Conservation (phyloP, 2,797 vertebrate species). For the Phataginus tetradactyla region DNA sequence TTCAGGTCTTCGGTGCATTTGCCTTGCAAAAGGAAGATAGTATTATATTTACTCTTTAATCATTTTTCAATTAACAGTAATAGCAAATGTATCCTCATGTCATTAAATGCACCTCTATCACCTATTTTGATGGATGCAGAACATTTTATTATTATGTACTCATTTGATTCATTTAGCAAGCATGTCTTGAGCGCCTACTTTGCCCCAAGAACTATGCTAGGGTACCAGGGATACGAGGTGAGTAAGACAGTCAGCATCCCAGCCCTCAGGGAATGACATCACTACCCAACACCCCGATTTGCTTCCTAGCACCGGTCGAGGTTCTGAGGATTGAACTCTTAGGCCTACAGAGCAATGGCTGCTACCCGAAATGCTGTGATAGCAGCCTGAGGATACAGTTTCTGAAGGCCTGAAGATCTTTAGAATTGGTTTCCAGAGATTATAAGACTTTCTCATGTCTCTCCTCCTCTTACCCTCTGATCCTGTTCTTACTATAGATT, state of each 20-base stretch:
- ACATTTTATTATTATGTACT: not conserved
- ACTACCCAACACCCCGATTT: not conserved
- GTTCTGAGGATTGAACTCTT: not conserved
- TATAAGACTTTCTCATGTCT: not conserved
- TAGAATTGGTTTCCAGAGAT: not conserved
- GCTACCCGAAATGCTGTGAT: not conserved
- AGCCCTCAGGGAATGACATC: not conserved
- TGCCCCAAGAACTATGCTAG: not conserved
- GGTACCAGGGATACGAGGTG: not conserved
- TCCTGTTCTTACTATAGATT: not conserved
- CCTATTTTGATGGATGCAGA: not conserved
- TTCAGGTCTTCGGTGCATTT: conserved; percentile 3
- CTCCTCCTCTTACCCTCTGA: not conserved
- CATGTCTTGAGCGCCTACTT: not conserved
- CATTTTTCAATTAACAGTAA: not conserved
- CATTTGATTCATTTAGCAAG: not conserved
- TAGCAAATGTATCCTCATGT: not conserved
- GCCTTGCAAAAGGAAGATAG: not conserved
- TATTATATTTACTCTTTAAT: not conserved
- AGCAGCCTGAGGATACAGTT: not conserved
- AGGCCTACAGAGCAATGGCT: not conserved
- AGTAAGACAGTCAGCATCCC: not conserved
- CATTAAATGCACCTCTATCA: not conserved
- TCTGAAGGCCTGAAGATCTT: not conserved
- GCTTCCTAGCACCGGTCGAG: not conserved